Evolutionary conservation across 2,113 vertebrate genomes (phyloP).

Genomic region (Lamprologus sp.): DNA sequence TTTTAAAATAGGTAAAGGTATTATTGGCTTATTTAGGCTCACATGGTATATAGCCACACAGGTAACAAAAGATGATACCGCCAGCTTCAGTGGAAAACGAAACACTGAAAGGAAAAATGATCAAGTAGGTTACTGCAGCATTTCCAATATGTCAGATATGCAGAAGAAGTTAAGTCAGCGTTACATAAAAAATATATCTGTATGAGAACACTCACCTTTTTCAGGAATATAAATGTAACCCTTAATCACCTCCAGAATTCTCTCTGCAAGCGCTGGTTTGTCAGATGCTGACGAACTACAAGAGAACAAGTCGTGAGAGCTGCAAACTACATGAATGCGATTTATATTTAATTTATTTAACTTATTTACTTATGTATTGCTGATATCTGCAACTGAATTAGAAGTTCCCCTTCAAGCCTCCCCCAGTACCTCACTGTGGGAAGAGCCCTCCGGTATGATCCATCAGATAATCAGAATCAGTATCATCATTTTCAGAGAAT

Average conservation of each 20-base stretch:
- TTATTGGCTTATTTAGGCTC: not conserved
- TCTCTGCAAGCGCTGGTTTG: constrained; percentile 36
- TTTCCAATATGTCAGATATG: not conserved
- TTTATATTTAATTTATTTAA: not conserved
- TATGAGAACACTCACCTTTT: constrained; percentile 37
- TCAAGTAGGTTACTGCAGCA: not conserved
- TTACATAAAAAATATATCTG: not conserved
- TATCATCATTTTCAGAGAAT: not conserved
- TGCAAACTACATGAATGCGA: not conserved
- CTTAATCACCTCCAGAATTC: constrained; percentile 43
- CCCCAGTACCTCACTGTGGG: not conserved
- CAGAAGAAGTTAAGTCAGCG: not conserved
- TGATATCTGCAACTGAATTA: not conserved
- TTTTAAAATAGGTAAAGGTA: not conserved
- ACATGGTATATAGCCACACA: constrained; percentile 83
- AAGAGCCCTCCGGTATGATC: not conserved
- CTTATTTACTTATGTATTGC: not conserved
- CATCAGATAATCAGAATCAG: not conserved
- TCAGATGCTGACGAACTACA: constrained; percentile 28
- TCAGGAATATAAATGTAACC: constrained; percentile 62
- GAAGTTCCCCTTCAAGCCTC: not conserved
- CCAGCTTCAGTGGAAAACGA: constrained; percentile 74
- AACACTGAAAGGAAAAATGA: constrained; percentile 69
- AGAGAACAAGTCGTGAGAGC: not conserved
- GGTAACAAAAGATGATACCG: constrained; percentile 70